Conservation (phyloP, 2,888 invertebrate species). For the Heliconius erato region DNA sequence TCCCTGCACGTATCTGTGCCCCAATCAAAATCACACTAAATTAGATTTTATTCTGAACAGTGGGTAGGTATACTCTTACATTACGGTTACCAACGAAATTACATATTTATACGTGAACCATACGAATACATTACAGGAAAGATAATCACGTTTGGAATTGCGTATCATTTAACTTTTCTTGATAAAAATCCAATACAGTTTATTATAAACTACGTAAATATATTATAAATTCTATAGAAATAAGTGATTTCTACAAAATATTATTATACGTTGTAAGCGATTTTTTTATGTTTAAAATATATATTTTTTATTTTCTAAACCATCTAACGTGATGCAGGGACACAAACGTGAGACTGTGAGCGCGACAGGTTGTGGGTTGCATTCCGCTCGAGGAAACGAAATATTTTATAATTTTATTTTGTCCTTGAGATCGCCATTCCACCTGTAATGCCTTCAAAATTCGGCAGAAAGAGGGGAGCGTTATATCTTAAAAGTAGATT, state of each 20-base stretch:
- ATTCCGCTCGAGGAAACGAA: too few species aligned
- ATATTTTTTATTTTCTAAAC: too few species aligned
- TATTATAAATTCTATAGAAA: background rate
- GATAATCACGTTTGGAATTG: conserved; percentile 14
- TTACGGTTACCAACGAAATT: conserved; percentile 20
- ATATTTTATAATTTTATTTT: too few species aligned
- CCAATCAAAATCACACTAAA: conserved; percentile 1
- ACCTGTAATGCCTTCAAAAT: too few species aligned
- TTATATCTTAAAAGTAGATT: too few species aligned
- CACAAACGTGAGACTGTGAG: too few species aligned
- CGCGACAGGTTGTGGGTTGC: too few species aligned
- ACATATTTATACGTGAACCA: background rate
- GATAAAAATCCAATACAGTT: background rate
- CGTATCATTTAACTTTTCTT: conserved; percentile 3
- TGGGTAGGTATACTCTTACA: background rate
- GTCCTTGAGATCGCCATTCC: too few species aligned
- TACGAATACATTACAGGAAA: conserved; percentile 4
- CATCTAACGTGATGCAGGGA: too few species aligned
- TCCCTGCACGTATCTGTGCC: background rate
- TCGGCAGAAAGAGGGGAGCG: too few species aligned
- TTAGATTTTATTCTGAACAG: conserved; percentile 26
- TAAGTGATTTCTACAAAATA: background rate
- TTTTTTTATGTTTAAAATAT: too few species aligned
- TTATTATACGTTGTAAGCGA: background rate
- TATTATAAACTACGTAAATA: background rate